Evolutionary conservation across 2,797 vertebrate species (phyloP), one percentile per base, ranked within the genome.

Genomic region (Philypnodon macrostomus): DNA sequence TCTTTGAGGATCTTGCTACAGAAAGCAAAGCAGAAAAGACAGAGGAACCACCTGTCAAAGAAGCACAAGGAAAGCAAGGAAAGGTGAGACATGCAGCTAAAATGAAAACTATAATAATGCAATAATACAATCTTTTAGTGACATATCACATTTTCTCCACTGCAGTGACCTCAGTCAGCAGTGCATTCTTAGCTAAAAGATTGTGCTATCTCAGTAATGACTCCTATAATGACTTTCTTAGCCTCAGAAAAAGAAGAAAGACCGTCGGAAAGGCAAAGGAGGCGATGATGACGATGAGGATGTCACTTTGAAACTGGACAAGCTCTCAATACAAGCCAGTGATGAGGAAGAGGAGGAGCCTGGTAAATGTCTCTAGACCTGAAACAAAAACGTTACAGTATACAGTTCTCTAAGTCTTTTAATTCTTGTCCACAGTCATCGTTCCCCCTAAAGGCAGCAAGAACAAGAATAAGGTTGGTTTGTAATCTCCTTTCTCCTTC

Each of bases 1-100:
- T 95, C 74, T 97, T 95, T 55, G 92, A 95, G 63, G 93, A 95
- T 15, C 72, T 97, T 35, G 76, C 91, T 0, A 89, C 90, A 8
- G 93, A 94, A 18, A 79, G 67, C 38, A 92, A 89, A 53, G 77
- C 80, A 17, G 86, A 89, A 32, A 90, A 85, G 34, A 80, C 58
- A 1, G 87, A 91, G 7, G 88, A 89, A n/a, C 55, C 63, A 0
- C 47, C 63, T 8, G 79, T 80, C 24, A 93, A 90, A 67, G 92
- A 92, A 12, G 47, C 60, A 0, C 73, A 79, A 27, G 79, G 74
- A 41, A 92, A 89, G 55, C 89, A 88, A 14, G 38, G 38, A 41
- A 41, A 41, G 88, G 90, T 91, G 66, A 55, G 11, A 5, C 27
- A 12, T 7, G 26, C 23, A 29, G 13, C 19, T 23, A 11, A n/a